These are phyloP conservation scores for Agrypnia vestita DNA, from an alignment of 1,140 invertebrate genomes.

Conservation along the genomic window DNA sequence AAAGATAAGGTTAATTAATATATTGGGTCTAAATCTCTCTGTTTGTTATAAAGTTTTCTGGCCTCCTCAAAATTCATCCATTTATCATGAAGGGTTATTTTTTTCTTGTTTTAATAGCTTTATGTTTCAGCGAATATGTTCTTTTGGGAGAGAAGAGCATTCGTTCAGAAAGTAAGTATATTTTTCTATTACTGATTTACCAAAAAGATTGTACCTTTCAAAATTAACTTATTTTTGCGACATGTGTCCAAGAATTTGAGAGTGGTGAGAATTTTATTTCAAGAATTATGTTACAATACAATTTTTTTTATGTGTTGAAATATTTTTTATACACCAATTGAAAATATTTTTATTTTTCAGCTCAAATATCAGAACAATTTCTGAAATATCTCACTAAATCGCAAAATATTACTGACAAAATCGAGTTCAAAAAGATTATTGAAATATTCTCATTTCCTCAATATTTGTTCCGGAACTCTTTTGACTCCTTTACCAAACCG, in stretches of 20 bases:
- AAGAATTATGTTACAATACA: too few species aligned
- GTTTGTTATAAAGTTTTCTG: neutral
- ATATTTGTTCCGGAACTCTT: conserved; percentile 47
- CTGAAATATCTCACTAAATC: conserved; percentile 55
- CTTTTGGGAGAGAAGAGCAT: neutral
- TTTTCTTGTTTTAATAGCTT: conserved; percentile 31
- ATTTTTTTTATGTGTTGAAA: too few species aligned
- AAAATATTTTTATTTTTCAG: conserved; percentile 28
- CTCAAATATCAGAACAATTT: conserved; percentile 43
- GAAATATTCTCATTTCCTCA: conserved; percentile 51
- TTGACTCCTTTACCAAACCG: conserved; percentile 10
- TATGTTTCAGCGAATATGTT: neutral
- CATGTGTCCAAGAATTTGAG: too few species aligned
- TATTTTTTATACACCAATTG: conserved; percentile 10
- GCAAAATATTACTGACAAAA: conserved; percentile 46
- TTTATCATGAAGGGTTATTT: neutral
- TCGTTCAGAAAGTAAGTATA: conserved; percentile 20
- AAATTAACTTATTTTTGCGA: too few species aligned
- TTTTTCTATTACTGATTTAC: too few species aligned
- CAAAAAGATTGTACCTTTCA: too few species aligned
- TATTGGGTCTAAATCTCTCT: too few species aligned
- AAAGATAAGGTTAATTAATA: too few species aligned
- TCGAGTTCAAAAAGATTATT: conserved; percentile 51
- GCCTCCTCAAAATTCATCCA: neutral
- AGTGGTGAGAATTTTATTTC: too few species aligned